phyloP scores from a whole-genome alignment of 2,888 invertebrate genomes.

The Pandemis heparana region DNA sequence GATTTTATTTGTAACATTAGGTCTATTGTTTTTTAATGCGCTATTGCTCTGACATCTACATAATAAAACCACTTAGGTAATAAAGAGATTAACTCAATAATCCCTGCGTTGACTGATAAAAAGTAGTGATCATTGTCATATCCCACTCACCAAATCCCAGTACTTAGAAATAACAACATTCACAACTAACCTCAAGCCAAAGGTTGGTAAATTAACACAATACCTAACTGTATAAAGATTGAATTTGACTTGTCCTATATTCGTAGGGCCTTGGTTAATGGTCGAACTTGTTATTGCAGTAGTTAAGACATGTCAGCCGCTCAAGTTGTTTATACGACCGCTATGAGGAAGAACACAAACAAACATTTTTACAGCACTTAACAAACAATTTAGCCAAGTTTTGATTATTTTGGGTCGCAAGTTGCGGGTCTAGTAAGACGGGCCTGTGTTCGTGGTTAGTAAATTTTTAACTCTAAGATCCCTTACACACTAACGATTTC shows the following conservation, averaged over 20 bases:
- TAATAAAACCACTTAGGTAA: background rate
- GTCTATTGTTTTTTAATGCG: background rate
- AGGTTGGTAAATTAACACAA: no score
- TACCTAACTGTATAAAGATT: background rate
- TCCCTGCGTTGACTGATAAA: no score
- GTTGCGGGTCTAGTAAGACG: background rate
- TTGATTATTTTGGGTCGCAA: background rate
- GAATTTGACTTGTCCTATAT: background rate
- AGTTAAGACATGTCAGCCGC: background rate
- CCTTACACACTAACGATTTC: no score
- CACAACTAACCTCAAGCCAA: no score
- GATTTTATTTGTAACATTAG: background rate
- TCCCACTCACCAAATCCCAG: no score
- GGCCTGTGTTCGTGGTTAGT: background rate
- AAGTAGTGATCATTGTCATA: no score
- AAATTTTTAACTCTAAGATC: no score
- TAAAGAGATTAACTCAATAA: no score
- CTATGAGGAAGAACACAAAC: background rate
- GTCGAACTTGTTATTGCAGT: background rate
- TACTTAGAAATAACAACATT: no score
- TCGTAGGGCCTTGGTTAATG: background rate
- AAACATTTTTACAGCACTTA: constrained; percentile 6
- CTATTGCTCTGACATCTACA: background rate
- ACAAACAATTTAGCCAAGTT: background rate
- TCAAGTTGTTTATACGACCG: background rate